Percentiles rank a stretch among this genome's conserved stretches.
Conservation (phyloP, 30 jellyfish, hydroid and myxozoan species). For the Cassiopea andromeda region DNA sequence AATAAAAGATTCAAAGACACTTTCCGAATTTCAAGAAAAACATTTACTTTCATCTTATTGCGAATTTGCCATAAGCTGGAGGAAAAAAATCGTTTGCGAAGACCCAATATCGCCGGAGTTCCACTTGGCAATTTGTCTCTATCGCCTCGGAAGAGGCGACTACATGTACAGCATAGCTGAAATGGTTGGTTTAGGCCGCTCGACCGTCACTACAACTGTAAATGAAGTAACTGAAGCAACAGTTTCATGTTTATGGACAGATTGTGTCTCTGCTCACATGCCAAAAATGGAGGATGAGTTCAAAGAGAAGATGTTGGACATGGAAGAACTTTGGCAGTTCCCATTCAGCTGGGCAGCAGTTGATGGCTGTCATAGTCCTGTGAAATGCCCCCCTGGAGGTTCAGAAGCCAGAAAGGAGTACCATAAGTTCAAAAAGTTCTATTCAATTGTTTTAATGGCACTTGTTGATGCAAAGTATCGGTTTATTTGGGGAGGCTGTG, state of each 20-base stretch:
- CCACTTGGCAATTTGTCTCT: not conserved
- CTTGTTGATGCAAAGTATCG: not conserved
- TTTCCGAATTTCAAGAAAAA: not conserved
- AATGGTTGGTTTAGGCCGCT: conserved; percentile 25
- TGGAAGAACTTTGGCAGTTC: not conserved
- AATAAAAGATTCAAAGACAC: not conserved
- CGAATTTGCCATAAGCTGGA: not conserved
- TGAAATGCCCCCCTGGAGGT: not conserved
- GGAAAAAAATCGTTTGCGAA: not conserved
- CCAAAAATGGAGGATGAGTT: not conserved
- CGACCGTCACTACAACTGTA: not conserved
- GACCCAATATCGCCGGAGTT: conserved; percentile 12
- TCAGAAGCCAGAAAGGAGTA: not conserved
- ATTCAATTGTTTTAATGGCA: not conserved
- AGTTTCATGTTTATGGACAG: not conserved
- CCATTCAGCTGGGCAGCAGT: not conserved
- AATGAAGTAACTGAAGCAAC: not conserved
- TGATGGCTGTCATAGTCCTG: not conserved
- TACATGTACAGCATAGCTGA: conserved; percentile 18
- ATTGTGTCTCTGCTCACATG: not conserved
- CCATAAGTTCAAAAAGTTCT: not conserved
- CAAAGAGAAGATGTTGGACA: not conserved
- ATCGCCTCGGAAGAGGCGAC: conserved; percentile 45
- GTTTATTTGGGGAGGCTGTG: not conserved
- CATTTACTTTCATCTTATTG: not conserved